phyloP scores from a whole-genome alignment of 2,888 invertebrate genomes.

The Tolmerus cingulatus region DNA sequence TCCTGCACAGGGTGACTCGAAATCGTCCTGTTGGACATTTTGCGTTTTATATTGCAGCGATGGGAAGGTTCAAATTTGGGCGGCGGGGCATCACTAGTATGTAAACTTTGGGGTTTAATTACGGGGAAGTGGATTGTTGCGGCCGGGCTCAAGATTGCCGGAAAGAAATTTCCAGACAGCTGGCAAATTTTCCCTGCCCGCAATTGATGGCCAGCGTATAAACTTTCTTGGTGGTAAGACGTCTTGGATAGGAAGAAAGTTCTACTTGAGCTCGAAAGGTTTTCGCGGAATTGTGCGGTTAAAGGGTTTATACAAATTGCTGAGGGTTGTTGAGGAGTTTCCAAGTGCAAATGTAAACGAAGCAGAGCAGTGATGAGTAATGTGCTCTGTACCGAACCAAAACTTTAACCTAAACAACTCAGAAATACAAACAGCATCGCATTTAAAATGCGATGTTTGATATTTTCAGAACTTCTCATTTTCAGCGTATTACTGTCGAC shows the following conservation, averaged over 20 bases:
- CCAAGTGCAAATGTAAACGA: background rate
- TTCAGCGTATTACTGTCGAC: too few relatives aligned
- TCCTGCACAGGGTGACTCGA: background rate
- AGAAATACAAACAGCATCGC: background rate
- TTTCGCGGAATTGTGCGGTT: background rate
- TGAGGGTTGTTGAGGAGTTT: background rate
- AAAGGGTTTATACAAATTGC: background rate
- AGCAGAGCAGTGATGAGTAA: background rate
- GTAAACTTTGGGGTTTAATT: background rate
- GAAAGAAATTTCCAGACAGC: background rate
- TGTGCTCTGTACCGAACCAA: background rate
- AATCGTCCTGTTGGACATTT: background rate
- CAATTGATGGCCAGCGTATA: background rate
- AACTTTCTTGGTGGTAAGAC: background rate
- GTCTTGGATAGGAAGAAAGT: background rate
- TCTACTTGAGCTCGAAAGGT: background rate
- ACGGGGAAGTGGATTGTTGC: background rate
- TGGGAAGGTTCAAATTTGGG: background rate
- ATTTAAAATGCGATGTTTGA: background rate
- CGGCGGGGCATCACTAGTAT: background rate
- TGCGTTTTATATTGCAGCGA: background rate
- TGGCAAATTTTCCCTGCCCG: background rate
- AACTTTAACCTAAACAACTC: background rate
- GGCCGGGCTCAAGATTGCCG: background rate
- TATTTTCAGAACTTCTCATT: background rate